A percentile compares a stretch with the other conserved stretches of the same genome.
Evolutionary conservation across 2,888 invertebrate genomes (phyloP).

Genomic region (Dryococelus australis): DNA sequence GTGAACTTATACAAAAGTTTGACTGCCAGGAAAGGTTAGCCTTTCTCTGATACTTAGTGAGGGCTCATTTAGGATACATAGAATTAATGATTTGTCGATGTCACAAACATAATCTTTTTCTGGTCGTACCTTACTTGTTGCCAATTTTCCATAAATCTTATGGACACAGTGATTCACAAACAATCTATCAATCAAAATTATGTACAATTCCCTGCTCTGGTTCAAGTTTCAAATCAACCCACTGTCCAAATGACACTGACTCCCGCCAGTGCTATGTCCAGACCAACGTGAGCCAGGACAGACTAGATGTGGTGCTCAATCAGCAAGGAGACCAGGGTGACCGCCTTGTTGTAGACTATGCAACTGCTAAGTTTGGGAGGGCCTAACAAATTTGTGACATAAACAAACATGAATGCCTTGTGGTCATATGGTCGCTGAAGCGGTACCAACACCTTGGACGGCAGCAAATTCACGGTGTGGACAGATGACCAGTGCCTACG

Average conservation of each 20-base stretch:
- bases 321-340: no score
- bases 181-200: not conserved
- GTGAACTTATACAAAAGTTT: not conserved
- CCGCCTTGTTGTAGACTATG: no score
- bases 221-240: not conserved
- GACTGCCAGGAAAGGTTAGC: not conserved
- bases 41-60: not conserved
- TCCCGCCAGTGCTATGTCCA: no score
- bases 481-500: no score
- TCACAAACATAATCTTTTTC: not conserved
- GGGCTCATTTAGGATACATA: not conserved
- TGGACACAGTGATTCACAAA: not conserved
- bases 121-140: not conserved
- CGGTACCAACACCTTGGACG: no score
- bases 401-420: no score
- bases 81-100: not conserved
- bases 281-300: no score
- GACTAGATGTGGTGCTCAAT: no score
- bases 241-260: constrained; percentile 13
- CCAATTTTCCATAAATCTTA: not conserved
- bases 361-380: no score
- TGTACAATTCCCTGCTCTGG: not conserved
- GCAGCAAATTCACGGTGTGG: no score
- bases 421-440: no score
- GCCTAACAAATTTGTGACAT: no score